Base-by-base conservation (phyloP, 2,797 vertebrate species). In the Denticeps clupeoides region DNA sequence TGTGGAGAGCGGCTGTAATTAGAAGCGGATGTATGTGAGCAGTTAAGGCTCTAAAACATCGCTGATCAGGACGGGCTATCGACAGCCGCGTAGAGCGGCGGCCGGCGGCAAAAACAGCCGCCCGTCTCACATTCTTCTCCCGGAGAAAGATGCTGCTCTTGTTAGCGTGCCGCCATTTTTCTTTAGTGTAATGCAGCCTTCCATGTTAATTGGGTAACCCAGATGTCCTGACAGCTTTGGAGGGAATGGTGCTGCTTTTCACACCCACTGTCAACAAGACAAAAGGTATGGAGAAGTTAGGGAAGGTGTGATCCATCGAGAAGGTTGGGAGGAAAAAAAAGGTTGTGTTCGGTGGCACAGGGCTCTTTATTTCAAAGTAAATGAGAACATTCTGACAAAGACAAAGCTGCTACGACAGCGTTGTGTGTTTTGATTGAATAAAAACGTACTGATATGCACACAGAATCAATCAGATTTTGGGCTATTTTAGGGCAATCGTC, bases 1-100 rank as follows among this genome's bases (percentile, higher is more conserved):
- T 47, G 42, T 49, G 58, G 38, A 31, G 43, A 60, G 58, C 55
- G 55, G 47, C 57, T 70, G 60, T 69, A 69, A 69, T 66, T 73
- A 69, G 65, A 60, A 65, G 29, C 53, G 56, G 73, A 74, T 60
- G 62, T 68, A 66, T 66, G 64, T 66, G 59, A 60, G 69, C 63
- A 66, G 63, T 76, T 75, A 74, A 73, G 64, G 67, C 59, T 54
- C 58, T 72, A 67, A 74, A 74, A 79, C 77, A 67, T 59, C 71
- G 78, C 74, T 78, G 75, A 79, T 80, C 71, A 72, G 62, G 45
- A 47, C 10, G 45, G 52, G 44, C 59, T 74, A 79, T 75, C 67
- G 75, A 72, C 73, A 62, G 54, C 56, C 54, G 41, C 49, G 45
- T 58, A 11, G 18, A 2, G 16, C 9, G 2, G 35, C 18, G 4